phyloP scores from a whole-genome alignment of 2,113 vertebrate genomes.

The Microcebus tavaratra region DNA sequence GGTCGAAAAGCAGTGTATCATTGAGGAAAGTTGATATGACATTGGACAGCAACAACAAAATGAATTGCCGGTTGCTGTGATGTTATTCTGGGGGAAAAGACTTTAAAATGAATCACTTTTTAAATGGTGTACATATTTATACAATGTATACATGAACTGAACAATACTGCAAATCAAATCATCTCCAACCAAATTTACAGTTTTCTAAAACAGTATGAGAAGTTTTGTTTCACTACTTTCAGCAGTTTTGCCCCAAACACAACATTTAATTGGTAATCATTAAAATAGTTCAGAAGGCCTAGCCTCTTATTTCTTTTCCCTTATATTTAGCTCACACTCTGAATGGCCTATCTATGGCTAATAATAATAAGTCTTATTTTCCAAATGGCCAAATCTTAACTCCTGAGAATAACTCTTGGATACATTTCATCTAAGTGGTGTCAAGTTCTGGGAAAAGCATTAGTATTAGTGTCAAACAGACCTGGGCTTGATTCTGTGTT shows the following conservation, averaged over 20 bases:
- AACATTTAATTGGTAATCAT: background rate
- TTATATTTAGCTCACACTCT: background rate
- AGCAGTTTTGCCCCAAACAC: background rate
- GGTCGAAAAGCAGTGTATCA: background rate
- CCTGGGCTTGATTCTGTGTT: background rate
- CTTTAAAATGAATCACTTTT: background rate
- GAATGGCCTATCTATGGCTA: background rate
- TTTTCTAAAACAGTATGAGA: background rate
- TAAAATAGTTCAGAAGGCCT: background rate
- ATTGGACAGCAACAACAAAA: constrained; percentile 35
- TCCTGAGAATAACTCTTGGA: background rate
- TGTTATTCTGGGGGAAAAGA: background rate
- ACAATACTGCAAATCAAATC: background rate
- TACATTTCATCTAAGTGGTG: background rate
- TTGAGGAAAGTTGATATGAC: background rate
- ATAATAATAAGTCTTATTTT: background rate
- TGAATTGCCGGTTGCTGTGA: background rate
- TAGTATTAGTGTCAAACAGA: background rate
- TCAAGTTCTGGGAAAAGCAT: background rate
- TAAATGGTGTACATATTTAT: background rate
- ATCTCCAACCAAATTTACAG: background rate
- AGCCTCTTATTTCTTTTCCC: background rate
- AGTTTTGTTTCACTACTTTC: background rate
- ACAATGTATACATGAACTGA: background rate
- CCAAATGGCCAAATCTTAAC: background rate